Evolutionary conservation across 2,888 invertebrate genomes (phyloP).

Genomic region (Polymixis flavicincta): DNA sequence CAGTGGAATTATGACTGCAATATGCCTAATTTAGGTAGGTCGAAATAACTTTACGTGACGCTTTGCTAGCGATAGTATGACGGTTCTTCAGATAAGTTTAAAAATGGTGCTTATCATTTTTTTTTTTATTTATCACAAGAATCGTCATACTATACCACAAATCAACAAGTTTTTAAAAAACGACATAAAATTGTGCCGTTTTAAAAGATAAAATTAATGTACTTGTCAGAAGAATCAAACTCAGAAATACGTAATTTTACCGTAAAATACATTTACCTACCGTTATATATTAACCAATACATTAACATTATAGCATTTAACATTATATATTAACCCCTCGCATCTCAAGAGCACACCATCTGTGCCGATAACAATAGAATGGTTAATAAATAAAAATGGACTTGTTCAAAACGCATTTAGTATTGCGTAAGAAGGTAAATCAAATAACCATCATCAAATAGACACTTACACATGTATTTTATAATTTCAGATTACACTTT

Average conservation of each 20-base stretch:
- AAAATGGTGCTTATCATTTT: too few relatives aligned
- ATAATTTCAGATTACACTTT: too few relatives aligned
- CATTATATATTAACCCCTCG: too few relatives aligned
- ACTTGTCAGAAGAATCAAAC: not conserved
- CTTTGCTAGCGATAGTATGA: not conserved
- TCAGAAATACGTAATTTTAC: not conserved
- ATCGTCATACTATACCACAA: not conserved
- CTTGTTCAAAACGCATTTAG: not conserved
- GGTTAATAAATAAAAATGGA: not conserved
- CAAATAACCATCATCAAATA: not conserved
- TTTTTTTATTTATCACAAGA: not conserved
- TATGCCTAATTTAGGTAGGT: constrained; percentile 76
- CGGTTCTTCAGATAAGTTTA: too few relatives aligned
- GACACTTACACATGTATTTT: too few relatives aligned
- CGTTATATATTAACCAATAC: too few relatives aligned
- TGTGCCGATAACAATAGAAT: too few relatives aligned
- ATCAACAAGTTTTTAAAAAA: not conserved
- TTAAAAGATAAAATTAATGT: not conserved
- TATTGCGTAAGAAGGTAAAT: not conserved
- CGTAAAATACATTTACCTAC: not conserved
- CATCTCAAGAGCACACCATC: too few relatives aligned
- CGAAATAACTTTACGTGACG: too few relatives aligned
- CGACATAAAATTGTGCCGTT: not conserved
- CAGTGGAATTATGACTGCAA: constrained; percentile 80
- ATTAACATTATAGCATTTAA: too few relatives aligned